These are phyloP conservation scores for Cerceris rybyensis DNA, from an alignment of 2,888 invertebrate genomes.

Conservation along the genomic window DNA sequence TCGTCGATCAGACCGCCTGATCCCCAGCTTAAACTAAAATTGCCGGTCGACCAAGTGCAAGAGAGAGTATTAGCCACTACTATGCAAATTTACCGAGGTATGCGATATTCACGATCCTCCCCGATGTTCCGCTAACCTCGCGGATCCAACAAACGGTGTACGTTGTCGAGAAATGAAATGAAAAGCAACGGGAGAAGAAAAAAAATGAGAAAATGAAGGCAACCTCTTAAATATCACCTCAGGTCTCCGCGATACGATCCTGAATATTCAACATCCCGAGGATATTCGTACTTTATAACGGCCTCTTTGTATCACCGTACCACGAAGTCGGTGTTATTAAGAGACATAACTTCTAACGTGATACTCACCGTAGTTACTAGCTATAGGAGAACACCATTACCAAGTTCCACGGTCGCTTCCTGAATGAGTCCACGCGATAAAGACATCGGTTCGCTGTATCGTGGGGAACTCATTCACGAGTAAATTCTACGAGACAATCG, in stretches of 20 bases:
- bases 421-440: neutral
- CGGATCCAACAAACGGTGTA: neutral
- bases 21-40: conserved; percentile 54
- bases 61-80: conserved; percentile 23
- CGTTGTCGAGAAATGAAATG: no score
- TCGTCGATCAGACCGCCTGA: conserved; percentile 44
- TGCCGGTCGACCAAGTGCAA: conserved; percentile 29
- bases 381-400: neutral
- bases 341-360: neutral
- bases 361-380: neutral
- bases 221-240: neutral
- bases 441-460: neutral
- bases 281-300: neutral
- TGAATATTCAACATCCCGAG: neutral
- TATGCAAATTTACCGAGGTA: conserved; percentile 57
- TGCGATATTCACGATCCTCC: conserved; percentile 1
- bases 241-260: conserved; percentile 4
- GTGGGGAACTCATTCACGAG: neutral
- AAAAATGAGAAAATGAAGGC: neutral
- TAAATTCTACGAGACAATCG: conserved; percentile 3
- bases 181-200: neutral
- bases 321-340: neutral
- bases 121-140: neutral
- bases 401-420: neutral
- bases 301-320: neutral